Evolutionary conservation across 2,113 vertebrate species (phyloP).

Genomic region (Marmota monax): DNA sequence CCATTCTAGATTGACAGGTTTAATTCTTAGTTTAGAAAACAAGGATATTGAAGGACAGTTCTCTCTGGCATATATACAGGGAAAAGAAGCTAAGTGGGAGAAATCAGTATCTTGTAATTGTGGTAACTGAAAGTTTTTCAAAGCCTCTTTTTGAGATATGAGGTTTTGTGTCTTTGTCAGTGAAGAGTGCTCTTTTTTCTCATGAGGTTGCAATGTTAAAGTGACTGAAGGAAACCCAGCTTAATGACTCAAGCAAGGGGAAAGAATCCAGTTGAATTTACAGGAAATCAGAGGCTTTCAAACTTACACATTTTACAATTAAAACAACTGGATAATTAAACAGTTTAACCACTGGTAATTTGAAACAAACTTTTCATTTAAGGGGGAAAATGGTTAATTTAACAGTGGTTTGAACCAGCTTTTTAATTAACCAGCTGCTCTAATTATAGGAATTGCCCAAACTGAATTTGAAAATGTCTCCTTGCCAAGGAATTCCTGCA

Average conservation of each 20-base stretch:
- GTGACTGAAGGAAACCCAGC: constrained; percentile 51
- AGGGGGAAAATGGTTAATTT: constrained; percentile 70
- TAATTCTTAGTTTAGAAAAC: constrained; percentile 59
- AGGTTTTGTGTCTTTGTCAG: constrained; percentile 55
- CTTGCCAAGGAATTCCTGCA: constrained; percentile 44
- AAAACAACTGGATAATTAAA: constrained; percentile 77
- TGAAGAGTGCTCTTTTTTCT: constrained; percentile 44
- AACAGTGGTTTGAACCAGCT: constrained; percentile 61
- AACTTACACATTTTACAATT: constrained; percentile 68
- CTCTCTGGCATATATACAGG: neutral
- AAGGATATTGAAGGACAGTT: constrained; percentile 39
- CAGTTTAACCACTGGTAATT: constrained; percentile 74
- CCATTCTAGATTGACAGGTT: constrained; percentile 11
- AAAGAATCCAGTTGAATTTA: constrained; percentile 60
- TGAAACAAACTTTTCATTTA: constrained; percentile 75
- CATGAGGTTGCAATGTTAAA: constrained; percentile 34
- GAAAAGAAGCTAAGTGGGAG: neutral
- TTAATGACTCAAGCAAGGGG: constrained; percentile 23
- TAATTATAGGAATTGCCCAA: constrained; percentile 78
- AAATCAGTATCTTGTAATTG: constrained; percentile 26
- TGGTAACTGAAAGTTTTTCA: constrained; percentile 53
- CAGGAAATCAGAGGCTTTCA: constrained; percentile 70
- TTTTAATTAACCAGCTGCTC: constrained; percentile 77
- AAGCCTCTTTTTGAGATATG: constrained; percentile 50
- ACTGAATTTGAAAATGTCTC: constrained; percentile 68